phyloP scores from a whole-genome alignment of 2,888 invertebrate genomes.

The Vandiemenella viatica region DNA sequence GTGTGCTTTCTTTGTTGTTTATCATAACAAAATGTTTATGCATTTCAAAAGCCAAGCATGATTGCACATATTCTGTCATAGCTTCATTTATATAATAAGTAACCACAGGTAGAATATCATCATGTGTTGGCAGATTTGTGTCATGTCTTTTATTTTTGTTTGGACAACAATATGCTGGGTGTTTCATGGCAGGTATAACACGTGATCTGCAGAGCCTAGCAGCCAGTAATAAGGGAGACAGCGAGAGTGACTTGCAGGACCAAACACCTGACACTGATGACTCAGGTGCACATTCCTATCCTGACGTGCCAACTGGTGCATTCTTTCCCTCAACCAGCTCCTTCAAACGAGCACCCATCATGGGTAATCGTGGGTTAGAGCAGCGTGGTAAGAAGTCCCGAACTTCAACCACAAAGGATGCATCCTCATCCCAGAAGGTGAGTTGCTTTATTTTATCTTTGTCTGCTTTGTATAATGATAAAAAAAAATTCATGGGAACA shows the following conservation, averaged over 20 bases:
- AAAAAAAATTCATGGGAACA: too few species aligned
- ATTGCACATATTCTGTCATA: too few species aligned
- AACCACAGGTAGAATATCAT: too few species aligned
- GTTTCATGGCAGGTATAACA: constrained; percentile 29
- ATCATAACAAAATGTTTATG: too few species aligned
- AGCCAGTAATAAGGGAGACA: constrained; percentile 37
- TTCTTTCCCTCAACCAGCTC: constrained; percentile 34
- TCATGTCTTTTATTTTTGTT: too few species aligned
- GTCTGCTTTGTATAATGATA: too few species aligned
- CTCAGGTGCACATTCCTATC: constrained; percentile 39
- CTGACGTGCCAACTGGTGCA: constrained; percentile 32
- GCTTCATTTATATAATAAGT: too few species aligned
- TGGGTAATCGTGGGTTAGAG: constrained; percentile 43
- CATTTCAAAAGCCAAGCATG: too few species aligned
- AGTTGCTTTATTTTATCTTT: not conserved
- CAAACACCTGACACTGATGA: constrained; percentile 62
- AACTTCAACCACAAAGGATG: constrained; percentile 40
- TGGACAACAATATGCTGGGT: too few species aligned
- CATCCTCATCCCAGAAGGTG: constrained; percentile 21
- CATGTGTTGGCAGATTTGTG: too few species aligned
- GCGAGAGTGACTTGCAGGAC: constrained; percentile 55
- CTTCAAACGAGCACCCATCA: constrained; percentile 42
- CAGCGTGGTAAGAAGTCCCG: constrained; percentile 48
- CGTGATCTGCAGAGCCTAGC: constrained; percentile 33
- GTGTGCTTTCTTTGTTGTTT: too few species aligned